Percentiles rank a stretch among this genome's conserved stretches.
These are phyloP conservation scores for Aspidapion aeneum DNA, from an alignment of 2,888 invertebrate genomes.

Conservation along the genomic window DNA sequence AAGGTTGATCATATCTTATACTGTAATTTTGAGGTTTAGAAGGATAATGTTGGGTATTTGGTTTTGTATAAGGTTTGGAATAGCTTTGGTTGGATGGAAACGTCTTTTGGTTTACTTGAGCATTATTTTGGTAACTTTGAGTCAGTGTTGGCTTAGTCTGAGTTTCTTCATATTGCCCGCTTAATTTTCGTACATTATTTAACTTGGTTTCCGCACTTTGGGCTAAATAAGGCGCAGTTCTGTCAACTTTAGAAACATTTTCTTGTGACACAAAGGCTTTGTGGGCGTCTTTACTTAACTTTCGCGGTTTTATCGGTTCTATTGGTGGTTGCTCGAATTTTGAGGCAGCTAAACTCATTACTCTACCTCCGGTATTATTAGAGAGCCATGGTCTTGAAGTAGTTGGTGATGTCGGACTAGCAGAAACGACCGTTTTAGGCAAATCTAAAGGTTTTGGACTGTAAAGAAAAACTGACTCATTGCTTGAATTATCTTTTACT, in stretches of 20 bases:
- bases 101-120: not conserved
- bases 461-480: conserved; percentile 41
- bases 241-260: conserved; percentile 30
- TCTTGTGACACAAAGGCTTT: conserved; percentile 33
- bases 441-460: conserved; percentile 43
- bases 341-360: conserved; percentile 52
- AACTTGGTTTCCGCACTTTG: conserved; percentile 34
- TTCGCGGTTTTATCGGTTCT: conserved; percentile 32
- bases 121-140: conserved; percentile 22
- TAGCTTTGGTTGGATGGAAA: not conserved
- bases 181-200: conserved; percentile 43
- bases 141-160: conserved; percentile 17
- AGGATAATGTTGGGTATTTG: not conserved
- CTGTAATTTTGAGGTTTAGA: conserved; percentile 20
- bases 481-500: conserved; percentile 25
- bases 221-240: conserved; percentile 37
- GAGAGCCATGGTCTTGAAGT: conserved; percentile 50
- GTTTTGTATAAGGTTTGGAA: conserved; percentile 11
- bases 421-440: conserved; percentile 23
- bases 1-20: conserved; percentile 23
- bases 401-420: conserved; percentile 28
- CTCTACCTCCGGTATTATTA: conserved; percentile 47
- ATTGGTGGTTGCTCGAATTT: conserved; percentile 52
- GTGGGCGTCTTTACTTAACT: conserved; percentile 36
- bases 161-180: conserved; percentile 39